These are phyloP conservation scores for Lasius platythorax DNA, from an alignment of 2,888 invertebrate species.

Conservation along the genomic window DNA sequence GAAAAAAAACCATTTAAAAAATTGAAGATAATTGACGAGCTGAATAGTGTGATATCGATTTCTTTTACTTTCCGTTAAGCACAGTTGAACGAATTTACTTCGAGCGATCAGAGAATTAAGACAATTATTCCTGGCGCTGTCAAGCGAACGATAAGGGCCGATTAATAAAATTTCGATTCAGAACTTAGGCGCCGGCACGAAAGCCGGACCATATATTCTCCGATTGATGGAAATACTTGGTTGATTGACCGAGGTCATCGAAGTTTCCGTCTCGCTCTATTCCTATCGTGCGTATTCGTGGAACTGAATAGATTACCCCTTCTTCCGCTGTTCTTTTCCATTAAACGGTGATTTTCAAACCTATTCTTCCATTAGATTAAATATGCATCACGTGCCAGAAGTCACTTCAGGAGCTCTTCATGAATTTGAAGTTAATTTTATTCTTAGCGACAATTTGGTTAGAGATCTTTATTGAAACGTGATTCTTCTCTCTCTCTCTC, in stretches of 20 bases:
- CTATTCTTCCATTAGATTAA: slow-evolving; percentile 6
- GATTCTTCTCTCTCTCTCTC: neutral
- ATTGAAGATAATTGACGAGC: slow-evolving; percentile 9
- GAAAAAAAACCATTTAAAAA: slow-evolving; percentile 20
- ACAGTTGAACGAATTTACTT: slow-evolving; percentile 18
- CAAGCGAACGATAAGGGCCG: slow-evolving; percentile 24
- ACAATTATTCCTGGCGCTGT: slow-evolving; percentile 35
- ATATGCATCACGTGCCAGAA: neutral
- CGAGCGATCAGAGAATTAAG: slow-evolving; percentile 1
- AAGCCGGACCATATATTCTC: slow-evolving; percentile 43
- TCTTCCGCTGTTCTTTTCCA: neutral
- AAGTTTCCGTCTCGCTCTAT: slow-evolving; percentile 29
- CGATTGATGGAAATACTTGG: slow-evolving; percentile 62
- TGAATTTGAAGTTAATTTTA: neutral
- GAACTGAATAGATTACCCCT: neutral
- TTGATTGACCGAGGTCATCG: slow-evolving; percentile 59
- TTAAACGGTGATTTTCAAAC: slow-evolving; percentile 8
- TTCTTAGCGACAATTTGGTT: neutral
- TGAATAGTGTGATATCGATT: slow-evolving; percentile 16
- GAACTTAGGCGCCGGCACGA: slow-evolving; percentile 42
- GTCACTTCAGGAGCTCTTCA: neutral
- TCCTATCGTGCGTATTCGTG: neutral
- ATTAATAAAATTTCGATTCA: slow-evolving; percentile 67
- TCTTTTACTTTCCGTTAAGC: neutral
- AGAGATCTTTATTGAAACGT: neutral